Conservation (phyloP, 2,113 vertebrate species). For the Mola mola region DNA sequence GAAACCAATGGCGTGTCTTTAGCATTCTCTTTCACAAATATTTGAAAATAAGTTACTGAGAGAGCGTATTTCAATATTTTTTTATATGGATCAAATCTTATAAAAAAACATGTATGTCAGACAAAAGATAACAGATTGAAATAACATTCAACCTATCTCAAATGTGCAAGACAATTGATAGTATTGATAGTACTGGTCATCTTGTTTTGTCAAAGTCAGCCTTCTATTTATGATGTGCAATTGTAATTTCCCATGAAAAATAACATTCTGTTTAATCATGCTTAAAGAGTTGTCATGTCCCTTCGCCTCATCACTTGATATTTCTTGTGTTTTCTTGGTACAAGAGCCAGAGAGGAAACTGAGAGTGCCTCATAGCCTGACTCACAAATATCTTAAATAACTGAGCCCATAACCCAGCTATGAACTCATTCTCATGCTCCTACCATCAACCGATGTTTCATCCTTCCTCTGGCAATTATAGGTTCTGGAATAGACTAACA, state of each 20-base stretch:
- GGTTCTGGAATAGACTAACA: neutral
- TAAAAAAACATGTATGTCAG: too few species aligned
- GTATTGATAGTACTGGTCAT: too few species aligned
- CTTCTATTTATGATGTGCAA: too few species aligned
- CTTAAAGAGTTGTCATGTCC: neutral
- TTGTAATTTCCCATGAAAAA: constrained; percentile 42
- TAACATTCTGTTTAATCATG: constrained; percentile 1
- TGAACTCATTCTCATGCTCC: neutral
- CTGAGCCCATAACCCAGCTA: neutral
- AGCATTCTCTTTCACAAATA: too few species aligned
- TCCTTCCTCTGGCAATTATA: neutral
- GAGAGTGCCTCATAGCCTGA: neutral
- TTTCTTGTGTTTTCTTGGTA: neutral
- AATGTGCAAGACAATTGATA: too few species aligned
- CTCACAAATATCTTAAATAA: neutral
- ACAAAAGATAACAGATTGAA: too few species aligned
- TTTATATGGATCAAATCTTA: too few species aligned
- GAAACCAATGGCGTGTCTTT: too few species aligned
- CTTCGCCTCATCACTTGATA: neutral
- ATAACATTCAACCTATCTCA: too few species aligned
- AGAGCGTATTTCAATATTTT: too few species aligned
- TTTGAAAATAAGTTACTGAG: too few species aligned
- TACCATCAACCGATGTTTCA: neutral
- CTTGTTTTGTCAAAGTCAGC: too few species aligned
- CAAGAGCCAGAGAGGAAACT: neutral